Evolutionary conservation across 2,797 vertebrate genomes (phyloP), one percentile per base, ranked within the genome.

Genomic region (Sarcoramphus papa): DNA sequence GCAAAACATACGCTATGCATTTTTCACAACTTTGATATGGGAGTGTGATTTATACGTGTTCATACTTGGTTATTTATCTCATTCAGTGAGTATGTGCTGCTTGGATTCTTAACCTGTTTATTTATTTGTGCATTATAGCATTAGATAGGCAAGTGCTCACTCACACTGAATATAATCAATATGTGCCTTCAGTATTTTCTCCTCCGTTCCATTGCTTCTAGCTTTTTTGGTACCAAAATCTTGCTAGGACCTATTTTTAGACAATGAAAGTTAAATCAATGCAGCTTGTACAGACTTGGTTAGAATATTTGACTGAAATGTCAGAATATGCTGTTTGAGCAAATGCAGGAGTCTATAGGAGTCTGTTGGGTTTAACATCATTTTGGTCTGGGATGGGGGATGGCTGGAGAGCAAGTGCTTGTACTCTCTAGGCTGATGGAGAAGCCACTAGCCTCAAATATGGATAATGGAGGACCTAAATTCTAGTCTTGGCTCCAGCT

Each of bases 221-320:
- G 69, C 50, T 69, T 86, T 95, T 88, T 90, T 81, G 63, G 35
- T 89, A 73, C 47, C 17, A 9, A 20, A 28, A 43, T 75, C 87
- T 90, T 78, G 35, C n/a, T 74, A 79, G 74, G 70, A 81, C 31
- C 51, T 94, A 77, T 88, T 89, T 96, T 95, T 85, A 93, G 83
- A 70, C 35, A 40, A 43, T 41, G 47, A 40, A 78, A 82, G 67
- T n/a, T 87, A 87, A 93, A 94, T 79, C 63, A 14, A 67, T 63
- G 51, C 67, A 73, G 59, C 22, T 89, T 87, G 30, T 51, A 56
- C 12, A 80, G 64, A 47, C 41, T 50, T 89, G 1, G 1, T 81
- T 72, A 50, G 48, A 91, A 65, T 85, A 70, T 68, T 81, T 87
- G 63, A 76, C 51, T 60, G 43, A 92, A 92, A 80, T 85, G 35